These are phyloP conservation scores for Zelostemma sp. DNA, from an alignment of 1,140 invertebrate species.

Conservation along the genomic window DNA sequence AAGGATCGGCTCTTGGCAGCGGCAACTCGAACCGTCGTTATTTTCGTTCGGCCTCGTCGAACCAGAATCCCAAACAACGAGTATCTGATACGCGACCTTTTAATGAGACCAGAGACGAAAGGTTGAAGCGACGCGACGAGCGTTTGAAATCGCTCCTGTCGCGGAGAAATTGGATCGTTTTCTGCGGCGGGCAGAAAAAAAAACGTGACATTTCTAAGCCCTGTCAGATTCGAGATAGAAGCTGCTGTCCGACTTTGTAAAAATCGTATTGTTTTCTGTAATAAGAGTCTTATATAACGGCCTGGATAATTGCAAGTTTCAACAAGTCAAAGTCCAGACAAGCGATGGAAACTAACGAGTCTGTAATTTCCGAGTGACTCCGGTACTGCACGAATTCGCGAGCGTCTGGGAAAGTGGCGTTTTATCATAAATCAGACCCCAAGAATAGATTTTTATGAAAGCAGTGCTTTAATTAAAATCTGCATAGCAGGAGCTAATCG, in stretches of 20 bases:
- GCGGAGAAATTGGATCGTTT: conserved; percentile 29
- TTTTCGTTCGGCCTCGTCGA: conserved; percentile 48
- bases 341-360: too few species aligned
- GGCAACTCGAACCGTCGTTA: conserved; percentile 46
- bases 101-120: conserved; percentile 47
- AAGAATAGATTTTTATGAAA: conserved; percentile 5
- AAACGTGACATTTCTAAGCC: too few species aligned
- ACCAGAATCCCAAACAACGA: conserved; percentile 45
- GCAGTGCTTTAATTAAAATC: conserved; percentile 39
- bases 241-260: too few species aligned
- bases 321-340: too few species aligned
- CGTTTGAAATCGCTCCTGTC: conserved; percentile 37
- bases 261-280: too few species aligned
- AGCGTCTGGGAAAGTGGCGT: neutral
- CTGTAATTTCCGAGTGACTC: too few species aligned
- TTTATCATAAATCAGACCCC: neutral
- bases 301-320: too few species aligned
- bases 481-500: conserved; percentile 36
- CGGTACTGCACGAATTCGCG: too few species aligned
- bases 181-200: neutral
- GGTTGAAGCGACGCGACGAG: conserved; percentile 47
- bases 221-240: too few species aligned
- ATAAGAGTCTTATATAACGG: too few species aligned
- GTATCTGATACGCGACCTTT: conserved; percentile 53
- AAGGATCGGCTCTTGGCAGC: conserved; percentile 39